Percentiles rank a stretch among this genome's conserved stretches.
phyloP scores from a whole-genome alignment of 2,797 vertebrate genomes.

The Carduelis carduelis region DNA sequence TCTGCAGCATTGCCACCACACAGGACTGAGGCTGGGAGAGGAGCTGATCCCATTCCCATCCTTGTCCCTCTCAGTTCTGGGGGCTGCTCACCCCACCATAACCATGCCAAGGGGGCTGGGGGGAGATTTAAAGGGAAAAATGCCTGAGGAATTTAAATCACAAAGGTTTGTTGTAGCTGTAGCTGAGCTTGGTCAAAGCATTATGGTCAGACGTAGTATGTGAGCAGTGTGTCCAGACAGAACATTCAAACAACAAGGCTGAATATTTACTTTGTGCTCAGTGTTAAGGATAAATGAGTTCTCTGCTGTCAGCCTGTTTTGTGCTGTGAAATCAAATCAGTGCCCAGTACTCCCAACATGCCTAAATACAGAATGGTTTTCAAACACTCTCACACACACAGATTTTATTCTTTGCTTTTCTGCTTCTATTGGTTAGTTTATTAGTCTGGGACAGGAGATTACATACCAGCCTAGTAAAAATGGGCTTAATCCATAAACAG shows the following conservation, averaged over 20 bases:
- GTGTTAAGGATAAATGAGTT: slow-evolving; percentile 54
- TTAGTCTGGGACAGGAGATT: not conserved
- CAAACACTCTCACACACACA: not conserved
- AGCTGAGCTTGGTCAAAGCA: slow-evolving; percentile 23
- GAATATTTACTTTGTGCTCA: slow-evolving; percentile 48
- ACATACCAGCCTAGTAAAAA: not conserved
- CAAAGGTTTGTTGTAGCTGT: slow-evolving; percentile 36
- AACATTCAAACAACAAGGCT: slow-evolving; percentile 48
- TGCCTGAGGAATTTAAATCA: slow-evolving; percentile 19
- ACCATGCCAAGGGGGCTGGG: accelerated
- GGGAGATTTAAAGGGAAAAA: not conserved
- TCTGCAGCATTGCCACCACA: not conserved
- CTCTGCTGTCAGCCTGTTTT: slow-evolving; percentile 39
- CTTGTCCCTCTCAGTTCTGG: accelerated
- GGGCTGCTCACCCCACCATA: not conserved
- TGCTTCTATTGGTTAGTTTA: not conserved
- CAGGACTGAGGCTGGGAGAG: not conserved
- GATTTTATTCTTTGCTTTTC: slow-evolving; percentile 19
- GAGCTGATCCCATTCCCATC: not conserved
- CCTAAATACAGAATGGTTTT: slow-evolving; percentile 32
- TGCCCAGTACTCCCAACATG: not conserved
- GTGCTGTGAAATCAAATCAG: slow-evolving; percentile 56
- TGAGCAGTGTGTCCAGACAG: slow-evolving; percentile 11
- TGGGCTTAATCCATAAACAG: not conserved
- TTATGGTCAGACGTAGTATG: not conserved